Conservation (phyloP, 2,797 vertebrate species). For the Poliocrania exsul region DNA sequence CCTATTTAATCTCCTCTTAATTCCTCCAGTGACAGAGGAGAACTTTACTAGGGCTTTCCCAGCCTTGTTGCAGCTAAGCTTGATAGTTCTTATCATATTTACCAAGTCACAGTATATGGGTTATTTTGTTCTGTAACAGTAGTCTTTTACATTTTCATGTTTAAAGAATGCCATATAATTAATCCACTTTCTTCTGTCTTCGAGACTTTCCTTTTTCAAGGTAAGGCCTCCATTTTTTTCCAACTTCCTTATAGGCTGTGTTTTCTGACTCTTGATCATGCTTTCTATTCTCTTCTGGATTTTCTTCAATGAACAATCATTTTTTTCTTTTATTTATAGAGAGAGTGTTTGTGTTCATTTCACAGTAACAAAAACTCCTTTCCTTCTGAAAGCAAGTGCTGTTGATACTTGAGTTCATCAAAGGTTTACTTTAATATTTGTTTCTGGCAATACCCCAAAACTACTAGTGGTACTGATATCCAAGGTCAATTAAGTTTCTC, state of each 20-base stretch:
- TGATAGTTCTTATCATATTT: not conserved
- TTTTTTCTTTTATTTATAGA: not conserved
- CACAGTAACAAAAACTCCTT: not conserved
- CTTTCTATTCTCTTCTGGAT: not conserved
- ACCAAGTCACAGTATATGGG: accelerated
- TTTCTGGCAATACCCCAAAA: not conserved
- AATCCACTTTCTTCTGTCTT: not conserved
- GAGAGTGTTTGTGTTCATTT: not conserved
- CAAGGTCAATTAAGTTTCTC: not conserved
- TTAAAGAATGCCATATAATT: not conserved
- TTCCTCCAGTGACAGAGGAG: not conserved
- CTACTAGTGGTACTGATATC: not conserved
- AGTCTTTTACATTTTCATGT: not conserved
- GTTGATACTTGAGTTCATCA: not conserved
- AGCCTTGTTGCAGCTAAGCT: not conserved
- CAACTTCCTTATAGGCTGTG: not conserved
- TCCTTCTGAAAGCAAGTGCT: not conserved
- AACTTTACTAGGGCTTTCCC: not conserved
- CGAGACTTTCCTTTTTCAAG: not conserved
- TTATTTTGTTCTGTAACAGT: not conserved
- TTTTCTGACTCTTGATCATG: not conserved
- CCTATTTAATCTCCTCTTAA: not conserved
- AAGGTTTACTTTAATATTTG: not conserved
- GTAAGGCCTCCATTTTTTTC: not conserved
- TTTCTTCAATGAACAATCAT: not conserved